Base-by-base conservation (phyloP, 2,888 invertebrate species). In the Orthosia gracilis region DNA sequence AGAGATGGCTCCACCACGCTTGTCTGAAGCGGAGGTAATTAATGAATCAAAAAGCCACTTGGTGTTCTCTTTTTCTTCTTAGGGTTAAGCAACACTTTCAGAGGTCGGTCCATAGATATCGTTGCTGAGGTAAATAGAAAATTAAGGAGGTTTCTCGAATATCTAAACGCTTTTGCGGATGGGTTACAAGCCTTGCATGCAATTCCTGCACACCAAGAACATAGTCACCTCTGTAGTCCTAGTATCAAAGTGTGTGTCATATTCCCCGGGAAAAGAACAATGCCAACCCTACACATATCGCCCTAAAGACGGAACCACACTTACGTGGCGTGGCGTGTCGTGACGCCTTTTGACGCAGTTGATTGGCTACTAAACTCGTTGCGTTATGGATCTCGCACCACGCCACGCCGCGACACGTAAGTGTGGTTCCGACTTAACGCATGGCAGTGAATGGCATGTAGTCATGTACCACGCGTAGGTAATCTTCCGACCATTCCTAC, bases 1-100 rank as follows among this genome's bases (percentile, higher is more conserved):
- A 63, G 96, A 96, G 89, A 93, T 96, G 91, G 88, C 94, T 7
- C 93, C 92, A 26, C 94, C 95, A 0, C 18, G 58, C 15, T 0
- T 45, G 2, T 71, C 85, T 62, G 95, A 96, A 89, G 74, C 90
- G 23, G 26, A 87, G 89, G 96, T 94, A 87, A 63, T 40, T 65
- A 18, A 13, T 18, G 18, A 23, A 17, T 26, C 58, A 15, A 5
- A 50, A 1, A 40, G 50, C 3, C n/a, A n/a, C 4, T 31, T 31
- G n/a, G n/a, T n/a, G n/a, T n/a, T n/a, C n/a, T n/a, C n/a, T n/a
- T n/a, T n/a, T n/a, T n/a, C n/a, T n/a, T n/a, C n/a, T n/a, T n/a
- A n/a, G n/a, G 31, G 31, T 31, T 31, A 31, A 31, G 31, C n/a
- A 31, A 4, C 31, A 31, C 31, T 31, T 31, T 31, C 31, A 31